phyloP scores from a whole-genome alignment of 2,888 invertebrate species.

The Troides helena region DNA sequence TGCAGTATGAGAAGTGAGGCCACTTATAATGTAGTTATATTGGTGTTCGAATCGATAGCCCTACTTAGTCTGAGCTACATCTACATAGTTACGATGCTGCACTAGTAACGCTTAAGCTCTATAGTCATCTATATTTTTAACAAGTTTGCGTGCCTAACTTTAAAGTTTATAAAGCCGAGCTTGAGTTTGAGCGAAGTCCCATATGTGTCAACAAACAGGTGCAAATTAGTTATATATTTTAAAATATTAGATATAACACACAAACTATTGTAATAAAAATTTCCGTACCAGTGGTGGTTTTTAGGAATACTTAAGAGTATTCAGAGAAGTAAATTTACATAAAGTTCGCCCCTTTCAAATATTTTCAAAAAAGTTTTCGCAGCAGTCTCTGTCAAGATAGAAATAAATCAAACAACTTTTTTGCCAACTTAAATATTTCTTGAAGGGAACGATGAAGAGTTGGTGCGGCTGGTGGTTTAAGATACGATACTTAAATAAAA shows the following conservation, averaged over 20 bases:
- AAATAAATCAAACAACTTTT: slow-evolving; percentile 27
- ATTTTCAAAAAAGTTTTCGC: slow-evolving; percentile 28
- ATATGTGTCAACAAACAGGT: not conserved
- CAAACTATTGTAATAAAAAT: slow-evolving; percentile 21
- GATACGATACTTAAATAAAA: not conserved
- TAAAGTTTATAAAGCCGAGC: slow-evolving; percentile 33
- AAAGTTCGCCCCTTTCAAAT: slow-evolving; percentile 29
- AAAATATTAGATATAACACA: slow-evolving; percentile 12
- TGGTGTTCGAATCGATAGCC: slow-evolving; percentile 49
- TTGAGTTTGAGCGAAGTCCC: slow-evolving; percentile 11
- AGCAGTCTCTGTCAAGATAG: slow-evolving; percentile 25
- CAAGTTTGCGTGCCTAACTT: slow-evolving; percentile 41
- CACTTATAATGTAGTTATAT: slow-evolving; percentile 30
- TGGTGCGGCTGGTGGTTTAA: slow-evolving; percentile 1
- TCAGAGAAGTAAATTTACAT: slow-evolving; percentile 19
- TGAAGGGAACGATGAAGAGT: slow-evolving; percentile 16
- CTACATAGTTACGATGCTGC: slow-evolving; percentile 35
- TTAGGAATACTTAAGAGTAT: slow-evolving; percentile 20
- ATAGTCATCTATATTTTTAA: slow-evolving; percentile 42
- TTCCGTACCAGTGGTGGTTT: not conserved
- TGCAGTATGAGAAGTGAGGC: slow-evolving; percentile 33
- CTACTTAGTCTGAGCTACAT: slow-evolving; percentile 44
- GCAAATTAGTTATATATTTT: not conserved
- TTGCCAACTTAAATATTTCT: slow-evolving; percentile 21
- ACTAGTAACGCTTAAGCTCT: slow-evolving; percentile 36